These are phyloP conservation scores for Trachymyrmex cornetzi DNA, from an alignment of 1,140 invertebrate species.

Conservation along the genomic window DNA sequence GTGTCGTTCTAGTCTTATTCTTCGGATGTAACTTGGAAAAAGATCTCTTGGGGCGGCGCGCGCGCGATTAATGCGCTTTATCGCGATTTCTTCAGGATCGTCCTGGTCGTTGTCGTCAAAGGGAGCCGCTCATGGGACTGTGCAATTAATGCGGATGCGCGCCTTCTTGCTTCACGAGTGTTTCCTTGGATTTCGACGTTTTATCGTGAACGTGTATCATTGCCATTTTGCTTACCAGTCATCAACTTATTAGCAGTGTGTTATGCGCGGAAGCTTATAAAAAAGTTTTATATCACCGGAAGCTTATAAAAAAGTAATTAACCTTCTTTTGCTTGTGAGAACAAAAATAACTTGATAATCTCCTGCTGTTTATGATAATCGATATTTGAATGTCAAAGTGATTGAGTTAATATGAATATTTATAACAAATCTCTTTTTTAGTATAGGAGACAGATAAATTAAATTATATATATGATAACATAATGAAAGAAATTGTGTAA, in stretches of 20 bases:
- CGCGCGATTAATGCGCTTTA: conserved; percentile 83
- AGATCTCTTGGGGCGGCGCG: conserved; percentile 67
- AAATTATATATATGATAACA: not conserved
- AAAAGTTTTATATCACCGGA: conserved; percentile 27
- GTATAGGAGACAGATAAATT: not conserved
- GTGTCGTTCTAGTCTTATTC: conserved; percentile 77
- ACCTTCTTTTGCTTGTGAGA: not conserved
- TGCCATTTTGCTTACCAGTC: conserved; percentile 43
- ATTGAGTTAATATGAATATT: not conserved
- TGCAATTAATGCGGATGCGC: conserved; percentile 73
- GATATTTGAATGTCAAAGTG: not conserved
- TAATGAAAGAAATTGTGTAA: not conserved
- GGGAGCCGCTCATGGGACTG: conserved; percentile 75
- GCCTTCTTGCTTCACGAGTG: conserved; percentile 26
- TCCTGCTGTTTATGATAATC: not conserved
- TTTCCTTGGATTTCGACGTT: conserved; percentile 53
- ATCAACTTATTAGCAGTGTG: conserved; percentile 48
- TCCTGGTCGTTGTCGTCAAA: conserved; percentile 78
- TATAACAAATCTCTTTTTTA: not conserved
- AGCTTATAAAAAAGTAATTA: conserved; percentile 57
- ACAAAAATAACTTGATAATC: conserved; percentile 32
- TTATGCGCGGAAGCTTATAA: conserved; percentile 52
- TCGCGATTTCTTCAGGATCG: conserved; percentile 80
- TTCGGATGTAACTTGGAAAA: conserved; percentile 77
- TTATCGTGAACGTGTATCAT: conserved; percentile 19